Evolutionary conservation across 2,113 vertebrate genomes (phyloP).

Genomic region (Syrrhaptes paradoxus): DNA sequence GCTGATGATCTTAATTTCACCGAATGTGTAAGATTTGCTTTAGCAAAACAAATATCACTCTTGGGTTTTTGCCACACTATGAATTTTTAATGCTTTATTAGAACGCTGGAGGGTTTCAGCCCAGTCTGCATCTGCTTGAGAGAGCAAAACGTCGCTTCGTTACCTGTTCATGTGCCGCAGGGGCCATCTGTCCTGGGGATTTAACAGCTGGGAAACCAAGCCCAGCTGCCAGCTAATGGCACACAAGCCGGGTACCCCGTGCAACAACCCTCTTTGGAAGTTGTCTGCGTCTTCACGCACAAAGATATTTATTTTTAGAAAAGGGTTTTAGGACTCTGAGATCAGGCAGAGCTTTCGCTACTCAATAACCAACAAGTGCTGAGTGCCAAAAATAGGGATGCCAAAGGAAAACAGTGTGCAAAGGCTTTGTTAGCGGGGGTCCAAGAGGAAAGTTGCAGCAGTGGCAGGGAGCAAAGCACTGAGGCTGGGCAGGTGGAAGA

Average conservation of each 20-base stretch:
- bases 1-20: constrained; percentile 1
- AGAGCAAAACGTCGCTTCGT: not conserved
- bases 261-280: not conserved
- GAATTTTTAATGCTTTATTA: constrained; percentile 52
- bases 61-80: constrained; percentile 33
- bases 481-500: not conserved
- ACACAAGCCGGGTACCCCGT: not conserved
- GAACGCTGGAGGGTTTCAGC: not conserved
- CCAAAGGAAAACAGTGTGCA: accelerated
- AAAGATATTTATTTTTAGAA: accelerated
- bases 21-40: constrained; percentile 22
- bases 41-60: constrained; percentile 34
- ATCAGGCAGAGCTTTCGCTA: accelerated
- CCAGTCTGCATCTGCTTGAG: not conserved
- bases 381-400: accelerated
- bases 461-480: accelerated
- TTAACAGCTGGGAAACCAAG: not conserved
- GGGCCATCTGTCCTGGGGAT: not conserved
- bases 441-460: accelerated
- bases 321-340: not conserved
- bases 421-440: accelerated
- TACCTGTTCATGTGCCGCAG: not conserved
- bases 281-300: accelerated
- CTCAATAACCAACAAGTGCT: accelerated
- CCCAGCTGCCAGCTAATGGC: not conserved